Evolutionary conservation across 2,797 vertebrate species (phyloP).

Genomic region (Aplochiton taeniatus): DNA sequence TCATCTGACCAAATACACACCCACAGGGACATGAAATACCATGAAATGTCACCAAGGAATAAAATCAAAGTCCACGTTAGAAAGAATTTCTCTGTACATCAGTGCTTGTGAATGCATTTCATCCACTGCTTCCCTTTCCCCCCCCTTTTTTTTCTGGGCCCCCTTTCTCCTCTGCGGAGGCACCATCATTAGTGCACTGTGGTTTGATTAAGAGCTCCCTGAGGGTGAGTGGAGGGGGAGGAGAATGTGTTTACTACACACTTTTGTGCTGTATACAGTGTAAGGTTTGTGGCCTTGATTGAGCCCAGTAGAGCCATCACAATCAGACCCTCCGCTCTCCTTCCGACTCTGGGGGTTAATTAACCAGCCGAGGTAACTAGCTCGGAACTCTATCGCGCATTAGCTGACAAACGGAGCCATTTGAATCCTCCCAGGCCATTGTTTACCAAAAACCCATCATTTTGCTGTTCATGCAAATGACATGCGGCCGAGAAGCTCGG

Average conservation of each 20-base stretch:
- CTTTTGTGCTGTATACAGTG: slow-evolving; percentile 80
- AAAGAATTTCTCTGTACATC: slow-evolving; percentile 15
- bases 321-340: slow-evolving; percentile 74
- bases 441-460: slow-evolving; percentile 22
- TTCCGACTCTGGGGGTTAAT: slow-evolving; percentile 84
- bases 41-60: slow-evolving; percentile 44
- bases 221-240: slow-evolving; percentile 54
- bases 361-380: slow-evolving; percentile 79
- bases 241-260: slow-evolving; percentile 88
- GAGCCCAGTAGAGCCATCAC: slow-evolving; percentile 85
- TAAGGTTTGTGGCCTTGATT: slow-evolving; percentile 83
- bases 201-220: slow-evolving; percentile 83
- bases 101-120: slow-evolving; percentile 3
- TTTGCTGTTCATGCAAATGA: slow-evolving; percentile 3
- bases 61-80: slow-evolving; percentile 24
- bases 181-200: slow-evolving; percentile 60
- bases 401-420: slow-evolving; percentile 60
- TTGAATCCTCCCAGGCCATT: slow-evolving; percentile 36
- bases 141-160: slow-evolving; percentile 2
- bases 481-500: not conserved
- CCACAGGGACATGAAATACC: not conserved
- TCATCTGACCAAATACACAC: slow-evolving; percentile 33
- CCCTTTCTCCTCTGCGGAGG: slow-evolving; percentile 36
- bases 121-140: slow-evolving; percentile 29
- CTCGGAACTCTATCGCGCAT: slow-evolving; percentile 54